phyloP scores from a whole-genome alignment of 30 jellyfish, hydroid and myxozoan genomes.

The Turritopsis rubra region DNA sequence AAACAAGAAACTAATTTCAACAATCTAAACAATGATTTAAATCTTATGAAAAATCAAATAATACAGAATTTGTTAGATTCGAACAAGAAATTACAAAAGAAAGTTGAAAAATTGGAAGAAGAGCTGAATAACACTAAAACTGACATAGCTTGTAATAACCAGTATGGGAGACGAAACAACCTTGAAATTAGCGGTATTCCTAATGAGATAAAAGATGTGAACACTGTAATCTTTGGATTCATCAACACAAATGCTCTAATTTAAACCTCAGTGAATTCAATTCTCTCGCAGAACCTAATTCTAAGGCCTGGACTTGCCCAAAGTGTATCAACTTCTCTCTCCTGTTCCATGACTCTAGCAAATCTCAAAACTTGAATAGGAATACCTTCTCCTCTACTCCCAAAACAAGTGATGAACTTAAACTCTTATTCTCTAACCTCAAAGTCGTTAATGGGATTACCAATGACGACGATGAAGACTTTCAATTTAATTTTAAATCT shows the following conservation, averaged over 20 bases:
- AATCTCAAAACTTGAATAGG: not conserved
- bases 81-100: too few relatives aligned
- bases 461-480: not conserved
- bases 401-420: not conserved
- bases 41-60: too few relatives aligned
- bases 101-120: too few relatives aligned
- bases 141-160: too few relatives aligned
- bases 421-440: not conserved
- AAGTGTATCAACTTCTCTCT: not conserved
- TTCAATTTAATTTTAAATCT: not conserved
- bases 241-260: not conserved
- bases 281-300: not conserved
- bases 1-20: too few relatives aligned
- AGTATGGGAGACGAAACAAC: too few relatives aligned
- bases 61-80: too few relatives aligned
- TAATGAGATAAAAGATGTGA: too few relatives aligned
- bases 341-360: not conserved
- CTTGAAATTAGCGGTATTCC: too few relatives aligned
- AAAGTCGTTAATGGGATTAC: not conserved
- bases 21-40: too few relatives aligned
- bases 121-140: too few relatives aligned
- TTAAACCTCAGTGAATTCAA: not conserved
- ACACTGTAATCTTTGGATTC: not conserved
- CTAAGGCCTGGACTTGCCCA: not conserved
- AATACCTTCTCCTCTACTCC: not conserved